These are phyloP conservation scores for Procambarus clarkii DNA, from an alignment of 1,140 invertebrate genomes.

Conservation along the genomic window DNA sequence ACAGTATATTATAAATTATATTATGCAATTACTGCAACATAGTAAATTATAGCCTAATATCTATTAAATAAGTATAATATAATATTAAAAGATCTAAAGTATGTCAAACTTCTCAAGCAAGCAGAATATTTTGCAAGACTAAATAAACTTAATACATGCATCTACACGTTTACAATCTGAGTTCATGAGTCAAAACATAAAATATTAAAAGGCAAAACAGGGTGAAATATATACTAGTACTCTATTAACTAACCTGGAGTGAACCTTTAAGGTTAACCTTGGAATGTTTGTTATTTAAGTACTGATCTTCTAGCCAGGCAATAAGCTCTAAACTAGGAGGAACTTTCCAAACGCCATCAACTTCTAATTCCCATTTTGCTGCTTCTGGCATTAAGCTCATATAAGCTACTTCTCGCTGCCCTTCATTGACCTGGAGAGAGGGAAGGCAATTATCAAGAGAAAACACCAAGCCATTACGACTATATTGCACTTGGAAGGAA, in stretches of 20 bases:
- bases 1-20: too few species aligned
- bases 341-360: constrained; percentile 86
- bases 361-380: constrained; percentile 88
- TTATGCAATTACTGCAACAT: too few species aligned
- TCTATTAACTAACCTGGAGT: constrained; percentile 74
- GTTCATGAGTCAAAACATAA: neutral
- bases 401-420: constrained; percentile 81
- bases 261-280: constrained; percentile 86
- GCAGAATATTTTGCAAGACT: neutral
- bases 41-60: too few species aligned
- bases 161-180: neutral
- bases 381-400: constrained; percentile 82
- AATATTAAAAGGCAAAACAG: neutral
- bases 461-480: too few species aligned
- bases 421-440: constrained; percentile 36
- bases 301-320: constrained; percentile 89
- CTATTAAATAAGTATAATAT: too few species aligned
- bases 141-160: neutral
- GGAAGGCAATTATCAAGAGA: neutral
- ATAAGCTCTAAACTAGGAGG: constrained; percentile 84
- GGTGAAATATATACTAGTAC: neutral
- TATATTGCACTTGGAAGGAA: too few species aligned
- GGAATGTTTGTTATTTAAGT: constrained; percentile 80
- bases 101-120: neutral
- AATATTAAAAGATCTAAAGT: too few species aligned